phyloP scores from a whole-genome alignment of 2,797 vertebrate species.

The Aselliscus stoliczkanus region DNA sequence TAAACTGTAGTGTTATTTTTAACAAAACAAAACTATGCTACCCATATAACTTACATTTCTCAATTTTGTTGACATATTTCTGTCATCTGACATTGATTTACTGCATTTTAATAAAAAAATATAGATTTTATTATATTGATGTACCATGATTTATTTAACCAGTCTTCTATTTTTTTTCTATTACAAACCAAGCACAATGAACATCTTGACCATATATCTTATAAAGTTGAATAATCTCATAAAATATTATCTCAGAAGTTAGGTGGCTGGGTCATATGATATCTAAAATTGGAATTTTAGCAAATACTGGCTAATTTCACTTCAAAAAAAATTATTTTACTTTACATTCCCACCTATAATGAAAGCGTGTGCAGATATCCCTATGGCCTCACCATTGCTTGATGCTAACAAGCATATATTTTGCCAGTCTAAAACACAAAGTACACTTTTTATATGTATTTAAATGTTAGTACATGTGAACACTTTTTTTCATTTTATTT shows the following conservation, averaged over 20 bases:
- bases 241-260: background rate
- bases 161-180: background rate
- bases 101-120: background rate
- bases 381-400: background rate
- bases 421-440: background rate
- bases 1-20: background rate
- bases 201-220: background rate
- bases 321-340: background rate
- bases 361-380: background rate
- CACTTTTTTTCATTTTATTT: background rate
- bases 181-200: background rate
- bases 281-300: background rate
- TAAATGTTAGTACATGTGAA: background rate
- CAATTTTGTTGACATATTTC: background rate
- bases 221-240: background rate
- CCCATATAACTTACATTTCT: background rate
- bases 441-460: background rate
- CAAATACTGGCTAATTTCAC: background rate
- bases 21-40: background rate
- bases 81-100: background rate
- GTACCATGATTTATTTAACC: background rate
- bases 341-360: background rate
- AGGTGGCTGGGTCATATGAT: background rate
- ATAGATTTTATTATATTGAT: background rate
- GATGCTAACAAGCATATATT: background rate